Evolutionary conservation across 2,888 invertebrate genomes (phyloP).

Genomic region (Trissoscelio sp.): DNA sequence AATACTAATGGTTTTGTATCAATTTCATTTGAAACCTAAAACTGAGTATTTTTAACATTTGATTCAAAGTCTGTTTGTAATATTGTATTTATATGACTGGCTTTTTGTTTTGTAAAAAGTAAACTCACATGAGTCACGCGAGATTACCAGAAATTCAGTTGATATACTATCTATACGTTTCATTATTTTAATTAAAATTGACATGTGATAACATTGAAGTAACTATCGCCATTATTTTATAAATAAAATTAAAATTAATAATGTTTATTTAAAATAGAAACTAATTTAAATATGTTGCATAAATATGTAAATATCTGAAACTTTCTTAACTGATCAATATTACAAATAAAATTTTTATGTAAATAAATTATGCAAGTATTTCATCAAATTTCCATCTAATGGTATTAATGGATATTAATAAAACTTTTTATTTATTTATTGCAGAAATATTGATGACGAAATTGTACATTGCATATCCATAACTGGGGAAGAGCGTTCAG

Average conservation of each 20-base stretch:
- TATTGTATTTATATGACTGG: background rate
- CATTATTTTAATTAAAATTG: background rate
- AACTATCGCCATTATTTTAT: too few relatives aligned
- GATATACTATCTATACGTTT: slow-evolving; percentile 6
- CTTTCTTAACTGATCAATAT: too few relatives aligned
- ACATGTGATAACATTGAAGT: slow-evolving; percentile 4
- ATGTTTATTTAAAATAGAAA: too few relatives aligned
- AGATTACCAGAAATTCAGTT: background rate
- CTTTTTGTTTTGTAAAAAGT: background rate
- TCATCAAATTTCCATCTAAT: too few relatives aligned
- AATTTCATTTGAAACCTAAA: too few relatives aligned
- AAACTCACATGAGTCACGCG: slow-evolving; percentile 20
- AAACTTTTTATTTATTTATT: slow-evolving; percentile 32
- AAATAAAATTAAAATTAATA: too few relatives aligned
- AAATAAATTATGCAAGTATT: background rate
- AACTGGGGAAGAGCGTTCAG: slow-evolving; percentile 76
- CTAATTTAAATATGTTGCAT: too few relatives aligned
- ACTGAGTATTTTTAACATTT: background rate
- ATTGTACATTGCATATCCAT: slow-evolving; percentile 80
- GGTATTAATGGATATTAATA: too few relatives aligned
- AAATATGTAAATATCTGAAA: too few relatives aligned
- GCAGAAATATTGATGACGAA: slow-evolving; percentile 78
- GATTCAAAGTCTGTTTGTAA: background rate
- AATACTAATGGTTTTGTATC: too few relatives aligned
- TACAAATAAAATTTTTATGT: too few relatives aligned